A percentile compares a stretch with the other conserved stretches of the same genome.
phyloP scores from a whole-genome alignment of 2,113 vertebrate species.

The Mormoops blainvillei region DNA sequence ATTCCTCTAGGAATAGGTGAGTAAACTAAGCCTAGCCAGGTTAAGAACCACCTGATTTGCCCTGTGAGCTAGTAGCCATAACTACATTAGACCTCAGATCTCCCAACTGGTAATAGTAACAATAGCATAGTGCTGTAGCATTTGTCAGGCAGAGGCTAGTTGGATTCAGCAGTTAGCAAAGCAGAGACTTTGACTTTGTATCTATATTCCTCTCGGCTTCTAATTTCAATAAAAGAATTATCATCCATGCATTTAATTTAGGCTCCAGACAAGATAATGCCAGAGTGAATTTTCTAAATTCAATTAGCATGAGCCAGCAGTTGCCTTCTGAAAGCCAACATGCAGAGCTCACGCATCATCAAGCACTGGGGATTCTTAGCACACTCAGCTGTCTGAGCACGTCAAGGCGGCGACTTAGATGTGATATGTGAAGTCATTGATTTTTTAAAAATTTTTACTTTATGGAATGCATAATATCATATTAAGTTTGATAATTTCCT shows the following conservation, averaged over 20 bases:
- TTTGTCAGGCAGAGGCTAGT: not conserved
- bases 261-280: slow-evolving; percentile 54
- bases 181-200: slow-evolving; percentile 9
- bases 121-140: not conserved
- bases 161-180: not conserved
- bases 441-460: not conserved
- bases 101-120: not conserved
- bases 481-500: not conserved
- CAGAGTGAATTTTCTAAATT: slow-evolving; percentile 60
- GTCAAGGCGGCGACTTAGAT: slow-evolving; percentile 23
- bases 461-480: not conserved
- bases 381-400: not conserved
- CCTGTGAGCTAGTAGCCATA: not conserved
- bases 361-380: slow-evolving; percentile 21
- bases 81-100: not conserved
- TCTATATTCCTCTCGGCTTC: slow-evolving; percentile 39
- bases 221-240: slow-evolving; percentile 58
- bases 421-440: not conserved
- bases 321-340: slow-evolving; percentile 19
- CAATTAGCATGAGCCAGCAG: slow-evolving; percentile 43
- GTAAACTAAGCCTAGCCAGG: not conserved
- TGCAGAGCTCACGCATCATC: not conserved
- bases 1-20: not conserved
- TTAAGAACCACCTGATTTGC: not conserved
- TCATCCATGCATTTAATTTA: slow-evolving; percentile 61